Percentiles rank a stretch among this genome's conserved stretches.
These are phyloP conservation scores for Chionodraco myersi DNA, from an alignment of 2,113 vertebrate genomes.

Conservation along the genomic window DNA sequence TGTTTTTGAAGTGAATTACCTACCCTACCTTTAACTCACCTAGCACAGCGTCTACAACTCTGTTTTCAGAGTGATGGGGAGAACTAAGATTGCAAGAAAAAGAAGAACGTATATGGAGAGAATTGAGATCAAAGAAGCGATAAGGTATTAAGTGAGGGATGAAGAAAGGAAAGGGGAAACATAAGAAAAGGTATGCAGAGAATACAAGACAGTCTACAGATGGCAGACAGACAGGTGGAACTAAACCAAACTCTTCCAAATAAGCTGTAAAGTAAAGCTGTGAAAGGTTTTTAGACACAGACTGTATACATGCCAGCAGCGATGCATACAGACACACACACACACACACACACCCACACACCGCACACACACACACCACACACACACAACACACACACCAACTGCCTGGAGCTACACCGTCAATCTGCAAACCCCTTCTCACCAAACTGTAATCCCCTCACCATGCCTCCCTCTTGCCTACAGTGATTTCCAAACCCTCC, in stretches of 20 bases:
- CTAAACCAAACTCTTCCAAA: conserved; percentile 52
- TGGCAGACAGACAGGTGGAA: conserved; percentile 26
- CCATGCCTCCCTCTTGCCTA: conserved; percentile 46
- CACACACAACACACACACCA: conserved; percentile 13
- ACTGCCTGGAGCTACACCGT: conserved; percentile 53
- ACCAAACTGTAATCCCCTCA: conserved; percentile 69
- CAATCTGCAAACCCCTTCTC: conserved; percentile 59
- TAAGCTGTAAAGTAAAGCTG: conserved; percentile 55
- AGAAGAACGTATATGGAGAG: neutral
- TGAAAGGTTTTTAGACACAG: conserved; percentile 41
- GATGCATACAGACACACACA: neutral
- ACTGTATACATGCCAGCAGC: conserved; percentile 41
- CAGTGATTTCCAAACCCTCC: conserved; percentile 68
- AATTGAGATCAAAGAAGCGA: conserved; percentile 4
- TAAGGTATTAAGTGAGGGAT: neutral
- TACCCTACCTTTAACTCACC: neutral
- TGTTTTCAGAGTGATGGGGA: conserved; percentile 18
- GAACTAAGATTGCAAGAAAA: neutral
- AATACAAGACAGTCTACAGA: conserved; percentile 3
- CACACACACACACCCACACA: conserved; percentile 8
- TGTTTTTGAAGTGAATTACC: too few species aligned
- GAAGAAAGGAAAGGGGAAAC: neutral
- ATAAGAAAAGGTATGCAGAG: neutral
- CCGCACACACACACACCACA: conserved; percentile 22
- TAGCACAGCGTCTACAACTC: conserved; percentile 6